phyloP scores from a whole-genome alignment of 2,113 vertebrate species.

The Garra rufa region DNA sequence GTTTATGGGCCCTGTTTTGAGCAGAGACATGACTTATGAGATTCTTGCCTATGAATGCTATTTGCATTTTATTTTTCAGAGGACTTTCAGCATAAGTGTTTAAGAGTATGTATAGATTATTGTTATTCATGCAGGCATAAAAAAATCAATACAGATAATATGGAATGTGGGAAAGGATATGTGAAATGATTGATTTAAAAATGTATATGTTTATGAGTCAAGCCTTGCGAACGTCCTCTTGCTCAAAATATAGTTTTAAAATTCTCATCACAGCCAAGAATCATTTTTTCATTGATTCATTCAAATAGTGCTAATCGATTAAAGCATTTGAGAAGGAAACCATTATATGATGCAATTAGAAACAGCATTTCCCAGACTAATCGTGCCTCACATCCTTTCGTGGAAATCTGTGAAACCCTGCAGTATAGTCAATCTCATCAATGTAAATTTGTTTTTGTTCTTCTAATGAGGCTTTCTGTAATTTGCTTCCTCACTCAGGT shows the following conservation, averaged over 20 bases:
- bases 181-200: background rate
- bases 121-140: background rate
- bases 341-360: background rate
- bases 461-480: background rate
- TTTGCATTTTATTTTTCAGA: background rate
- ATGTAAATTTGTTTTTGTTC: background rate
- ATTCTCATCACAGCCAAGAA: constrained; percentile 11
- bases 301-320: background rate
- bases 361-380: background rate
- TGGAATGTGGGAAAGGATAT: background rate
- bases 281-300: constrained; percentile 1
- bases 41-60: background rate
- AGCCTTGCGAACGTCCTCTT: background rate
- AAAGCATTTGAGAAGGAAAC: background rate
- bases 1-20: constrained; percentile 40
- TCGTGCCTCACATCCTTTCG: background rate
- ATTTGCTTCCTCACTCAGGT: constrained; percentile 74
- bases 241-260: background rate
- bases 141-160: background rate
- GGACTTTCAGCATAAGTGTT: background rate
- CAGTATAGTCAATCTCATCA: background rate
- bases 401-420: background rate
- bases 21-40: constrained; percentile 19
- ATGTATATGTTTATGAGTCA: background rate
- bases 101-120: background rate